phyloP scores from a whole-genome alignment of 2,888 invertebrate species.

The Petrophora chlorosata region DNA sequence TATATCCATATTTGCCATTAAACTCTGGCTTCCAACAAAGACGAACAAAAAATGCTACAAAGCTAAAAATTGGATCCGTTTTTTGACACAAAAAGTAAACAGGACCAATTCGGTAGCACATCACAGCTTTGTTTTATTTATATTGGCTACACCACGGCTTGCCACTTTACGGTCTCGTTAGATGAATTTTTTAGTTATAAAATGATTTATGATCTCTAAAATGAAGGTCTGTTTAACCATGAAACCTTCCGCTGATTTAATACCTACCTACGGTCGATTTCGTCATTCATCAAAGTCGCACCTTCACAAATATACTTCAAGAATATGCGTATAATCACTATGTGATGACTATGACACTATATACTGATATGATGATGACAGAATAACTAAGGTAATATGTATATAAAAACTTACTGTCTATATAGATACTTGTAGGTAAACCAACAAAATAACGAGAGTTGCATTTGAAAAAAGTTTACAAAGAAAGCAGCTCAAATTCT shows the following conservation, averaged over 20 bases:
- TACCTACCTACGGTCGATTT: not conserved
- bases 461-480: too few species aligned
- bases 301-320: slow-evolving; percentile 1
- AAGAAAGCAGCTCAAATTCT: not conserved
- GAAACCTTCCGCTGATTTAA: slow-evolving; percentile 14
- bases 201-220: slow-evolving; percentile 63
- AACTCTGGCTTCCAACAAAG: not conserved
- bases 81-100: slow-evolving; percentile 60
- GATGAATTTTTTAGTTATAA: slow-evolving; percentile 52
- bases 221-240: slow-evolving; percentile 26
- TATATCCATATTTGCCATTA: not conserved
- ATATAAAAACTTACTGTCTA: too few species aligned
- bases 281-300: not conserved
- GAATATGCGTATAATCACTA: too few species aligned
- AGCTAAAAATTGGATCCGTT: slow-evolving; percentile 51
- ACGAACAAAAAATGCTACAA: slow-evolving; percentile 12
- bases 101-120: slow-evolving; percentile 67
- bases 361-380: too few species aligned
- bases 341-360: too few species aligned
- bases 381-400: too few species aligned
- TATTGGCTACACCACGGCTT: slow-evolving; percentile 52
- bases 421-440: too few species aligned
- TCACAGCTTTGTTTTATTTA: slow-evolving; percentile 67
- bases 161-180: slow-evolving; percentile 64
- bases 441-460: too few species aligned